Evolutionary conservation across 1,140 invertebrate genomes (phyloP), one percentile per base, ranked within the genome.

Genomic region (Andrena cerasifolii): DNA sequence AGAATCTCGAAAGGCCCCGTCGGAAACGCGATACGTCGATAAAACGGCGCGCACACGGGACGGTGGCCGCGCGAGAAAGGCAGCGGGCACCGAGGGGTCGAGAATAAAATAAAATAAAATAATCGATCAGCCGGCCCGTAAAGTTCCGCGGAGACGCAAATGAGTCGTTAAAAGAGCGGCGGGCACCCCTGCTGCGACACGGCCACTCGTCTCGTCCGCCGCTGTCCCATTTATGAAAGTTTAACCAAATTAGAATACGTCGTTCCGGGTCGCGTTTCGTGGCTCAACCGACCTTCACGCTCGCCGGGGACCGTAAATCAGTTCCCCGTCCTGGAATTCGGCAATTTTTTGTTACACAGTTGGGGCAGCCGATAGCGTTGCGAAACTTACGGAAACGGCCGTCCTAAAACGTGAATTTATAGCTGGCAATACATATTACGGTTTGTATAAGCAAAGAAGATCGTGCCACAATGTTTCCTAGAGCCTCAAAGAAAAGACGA

Each of bases 81-180:
- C 53, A 24, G 65, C n/a, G 18, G 65, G 53, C 51, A 49, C 12
- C 56, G 58, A 33, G 40, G 47, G 72, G 68, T 45, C 40, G 24
- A 56, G 74, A 74, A 85, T 85, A 86, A 87, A 88, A 76, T 87
- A 79, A 88, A 88, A 88, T 86, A 79, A 88, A 86, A 88, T 86
- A 86, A 87, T 88, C 86, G 87, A 88, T 88, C 87, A 86, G 82
- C 18, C 72, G 51, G 67, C 58, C 83, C 82, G 82, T 88, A 88
- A 88, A 88, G 67, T 82, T 85, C 28, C 63, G 16, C 14, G 31
- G 36, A 43, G 87, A 88, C 87, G 82, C 84, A 88, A 88, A 88
- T 87, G 87, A 88, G 86, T 88, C 87, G 86, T 88, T 88, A 88
- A 88, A 85, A 85, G 86, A 72, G 76, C 76, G 78, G 68, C 82